Conservation (phyloP, 2,888 invertebrate genomes). For the Tuta absoluta region DNA sequence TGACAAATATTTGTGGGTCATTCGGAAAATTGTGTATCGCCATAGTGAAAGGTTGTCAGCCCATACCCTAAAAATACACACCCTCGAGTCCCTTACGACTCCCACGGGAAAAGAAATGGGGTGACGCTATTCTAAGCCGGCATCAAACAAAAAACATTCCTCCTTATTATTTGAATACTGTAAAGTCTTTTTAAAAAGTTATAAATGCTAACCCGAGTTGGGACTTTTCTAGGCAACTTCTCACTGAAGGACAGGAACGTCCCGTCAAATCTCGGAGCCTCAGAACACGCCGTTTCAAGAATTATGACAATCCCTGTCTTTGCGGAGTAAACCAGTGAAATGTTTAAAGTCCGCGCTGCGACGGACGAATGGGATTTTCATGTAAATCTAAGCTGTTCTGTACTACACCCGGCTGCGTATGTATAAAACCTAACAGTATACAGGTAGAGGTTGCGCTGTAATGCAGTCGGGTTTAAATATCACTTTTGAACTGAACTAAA, state of each 20-base stretch:
- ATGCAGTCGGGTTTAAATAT: background rate
- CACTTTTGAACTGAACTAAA: background rate
- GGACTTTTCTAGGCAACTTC: background rate
- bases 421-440: background rate
- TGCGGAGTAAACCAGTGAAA: slow-evolving; percentile 12
- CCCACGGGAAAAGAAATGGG: no score
- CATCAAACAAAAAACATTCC: no score
- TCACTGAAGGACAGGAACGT: background rate
- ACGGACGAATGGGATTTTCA: slow-evolving; percentile 17
- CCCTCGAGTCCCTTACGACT: no score
- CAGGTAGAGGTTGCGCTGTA: background rate
- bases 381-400: slow-evolving; percentile 7
- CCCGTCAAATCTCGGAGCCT: background rate
- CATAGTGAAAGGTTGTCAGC: no score
- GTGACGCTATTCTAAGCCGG: no score
- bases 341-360: slow-evolving; percentile 5
- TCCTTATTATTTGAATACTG: no score
- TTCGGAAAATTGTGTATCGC: no score
- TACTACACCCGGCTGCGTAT: slow-evolving; percentile 1
- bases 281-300: background rate
- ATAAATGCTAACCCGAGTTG: background rate
- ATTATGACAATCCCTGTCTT: slow-evolving; percentile 8
- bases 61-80: no score
- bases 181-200: no score
- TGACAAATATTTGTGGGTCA: no score